These are phyloP conservation scores for Sphaerodactylus townsendi DNA, from an alignment of 2,113 vertebrate species.

Conservation along the genomic window DNA sequence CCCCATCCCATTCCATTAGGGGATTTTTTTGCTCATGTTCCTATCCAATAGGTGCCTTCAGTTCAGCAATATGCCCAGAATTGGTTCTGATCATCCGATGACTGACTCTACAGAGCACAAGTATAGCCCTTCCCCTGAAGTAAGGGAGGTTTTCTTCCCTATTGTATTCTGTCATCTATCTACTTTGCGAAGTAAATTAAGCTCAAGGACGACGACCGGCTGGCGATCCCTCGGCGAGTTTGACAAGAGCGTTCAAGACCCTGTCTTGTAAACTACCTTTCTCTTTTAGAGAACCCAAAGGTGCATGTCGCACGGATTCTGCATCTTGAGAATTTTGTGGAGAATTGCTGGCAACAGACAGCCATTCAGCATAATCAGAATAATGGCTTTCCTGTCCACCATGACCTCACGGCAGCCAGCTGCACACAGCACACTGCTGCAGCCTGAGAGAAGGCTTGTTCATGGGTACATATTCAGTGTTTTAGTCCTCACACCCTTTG, in stretches of 20 bases:
- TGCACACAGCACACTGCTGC: neutral
- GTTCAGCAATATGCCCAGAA: neutral
- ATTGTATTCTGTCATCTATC: neutral
- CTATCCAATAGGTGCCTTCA: neutral
- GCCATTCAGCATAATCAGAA: neutral
- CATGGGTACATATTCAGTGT: neutral
- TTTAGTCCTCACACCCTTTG: no score
- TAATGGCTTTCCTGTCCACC: neutral
- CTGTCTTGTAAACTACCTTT: neutral
- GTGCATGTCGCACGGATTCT: neutral
- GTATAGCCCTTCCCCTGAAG: neutral
- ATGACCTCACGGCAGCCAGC: no score
- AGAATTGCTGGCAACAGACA: neutral
- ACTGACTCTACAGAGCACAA: neutral
- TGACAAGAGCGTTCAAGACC: neutral
- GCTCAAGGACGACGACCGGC: neutral
- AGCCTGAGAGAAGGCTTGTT: neutral
- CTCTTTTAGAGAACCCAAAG: neutral
- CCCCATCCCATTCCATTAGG: no score
- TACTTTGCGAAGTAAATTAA: neutral
- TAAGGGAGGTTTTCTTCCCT: neutral
- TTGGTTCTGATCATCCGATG: neutral
- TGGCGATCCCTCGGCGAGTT: no score
- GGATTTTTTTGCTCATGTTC: no score
- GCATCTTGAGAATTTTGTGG: neutral